Evolutionary conservation across 2,888 invertebrate genomes (phyloP).

Genomic region (Corythucha ciliata): DNA sequence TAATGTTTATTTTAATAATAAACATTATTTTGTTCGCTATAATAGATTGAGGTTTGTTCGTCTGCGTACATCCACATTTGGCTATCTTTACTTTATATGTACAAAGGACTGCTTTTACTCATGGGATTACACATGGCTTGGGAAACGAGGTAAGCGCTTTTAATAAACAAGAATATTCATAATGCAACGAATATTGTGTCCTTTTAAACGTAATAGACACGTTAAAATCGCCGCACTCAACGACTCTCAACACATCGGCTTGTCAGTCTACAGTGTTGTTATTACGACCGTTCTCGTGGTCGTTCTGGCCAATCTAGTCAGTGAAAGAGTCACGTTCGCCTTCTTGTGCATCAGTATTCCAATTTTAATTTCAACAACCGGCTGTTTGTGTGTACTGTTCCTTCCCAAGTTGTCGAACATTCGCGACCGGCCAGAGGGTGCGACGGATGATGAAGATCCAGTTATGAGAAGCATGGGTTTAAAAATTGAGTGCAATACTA

Average conservation of each 20-base stretch:
- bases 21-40: no score
- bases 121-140: slow-evolving; percentile 94
- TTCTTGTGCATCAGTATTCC: slow-evolving; percentile 73
- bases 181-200: background rate
- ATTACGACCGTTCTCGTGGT: slow-evolving; percentile 80
- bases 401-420: slow-evolving; percentile 74
- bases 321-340: slow-evolving; percentile 68
- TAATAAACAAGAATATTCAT: background rate
- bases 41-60: slow-evolving; percentile 83
- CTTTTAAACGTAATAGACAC: slow-evolving; percentile 46
- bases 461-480: slow-evolving; percentile 82
- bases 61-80: slow-evolving; percentile 81
- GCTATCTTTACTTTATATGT: slow-evolving; percentile 81
- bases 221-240: slow-evolving; percentile 86
- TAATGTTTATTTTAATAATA: no score
- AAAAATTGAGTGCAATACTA: slow-evolving; percentile 77
- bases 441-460: slow-evolving; percentile 57
- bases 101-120: slow-evolving; percentile 77
- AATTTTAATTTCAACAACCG: slow-evolving; percentile 76
- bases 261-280: slow-evolving; percentile 85
- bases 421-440: slow-evolving; percentile 21
- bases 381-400: slow-evolving; percentile 75
- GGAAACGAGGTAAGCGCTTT: slow-evolving; percentile 68
- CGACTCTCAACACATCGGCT: slow-evolving; percentile 87
- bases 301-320: slow-evolving; percentile 76